These are phyloP conservation scores for Smittia aterrima DNA, from an alignment of 2,888 invertebrate species.

Conservation along the genomic window DNA sequence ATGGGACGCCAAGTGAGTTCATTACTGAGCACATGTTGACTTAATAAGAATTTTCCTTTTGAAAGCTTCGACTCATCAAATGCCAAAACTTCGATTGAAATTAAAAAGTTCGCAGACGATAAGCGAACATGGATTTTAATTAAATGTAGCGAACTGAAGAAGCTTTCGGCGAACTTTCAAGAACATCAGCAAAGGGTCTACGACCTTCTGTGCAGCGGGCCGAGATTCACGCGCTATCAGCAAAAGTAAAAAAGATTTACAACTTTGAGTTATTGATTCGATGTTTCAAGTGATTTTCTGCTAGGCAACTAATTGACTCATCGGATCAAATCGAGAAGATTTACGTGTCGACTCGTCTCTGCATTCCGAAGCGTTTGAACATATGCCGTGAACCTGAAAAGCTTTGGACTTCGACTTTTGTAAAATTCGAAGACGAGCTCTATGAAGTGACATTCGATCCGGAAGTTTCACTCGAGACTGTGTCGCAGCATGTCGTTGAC, in stretches of 20 bases:
- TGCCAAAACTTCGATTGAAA: no score
- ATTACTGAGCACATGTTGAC: no score
- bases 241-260: constrained; percentile 55
- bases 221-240: constrained; percentile 58
- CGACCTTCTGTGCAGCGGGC: constrained; percentile 63
- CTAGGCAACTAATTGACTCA: constrained; percentile 46
- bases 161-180: not conserved
- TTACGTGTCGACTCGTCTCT: constrained; percentile 61
- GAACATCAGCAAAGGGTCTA: constrained; percentile 3
- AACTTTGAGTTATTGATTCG: not conserved
- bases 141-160: not conserved
- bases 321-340: constrained; percentile 58
- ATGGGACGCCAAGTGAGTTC: constrained; percentile 26
- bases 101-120: no score
- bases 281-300: not conserved
- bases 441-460: constrained; percentile 43
- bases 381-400: constrained; percentile 48
- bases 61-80: no score
- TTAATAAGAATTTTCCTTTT: no score
- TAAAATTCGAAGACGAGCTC: constrained; percentile 43
- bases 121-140: no score
- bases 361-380: constrained; percentile 52
- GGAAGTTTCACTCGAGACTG: not conserved
- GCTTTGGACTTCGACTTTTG: constrained; percentile 46
- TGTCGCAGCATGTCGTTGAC: not conserved